Percentiles rank a stretch among this genome's conserved stretches.
Evolutionary conservation across 2,888 invertebrate genomes (phyloP).

Genomic region (Volucella bombylans): DNA sequence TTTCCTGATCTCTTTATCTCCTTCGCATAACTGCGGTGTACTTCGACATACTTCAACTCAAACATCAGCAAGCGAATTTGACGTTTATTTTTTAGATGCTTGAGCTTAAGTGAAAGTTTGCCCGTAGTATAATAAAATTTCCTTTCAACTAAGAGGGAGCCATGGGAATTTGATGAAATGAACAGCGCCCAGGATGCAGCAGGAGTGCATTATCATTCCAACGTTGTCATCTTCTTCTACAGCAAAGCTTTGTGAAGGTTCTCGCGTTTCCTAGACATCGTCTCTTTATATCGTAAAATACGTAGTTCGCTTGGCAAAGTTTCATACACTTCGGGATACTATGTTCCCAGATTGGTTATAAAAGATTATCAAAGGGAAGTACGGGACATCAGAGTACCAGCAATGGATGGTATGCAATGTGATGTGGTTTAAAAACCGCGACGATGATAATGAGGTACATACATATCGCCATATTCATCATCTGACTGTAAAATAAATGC

Average conservation of each 20-base stretch:
- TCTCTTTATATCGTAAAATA: conserved; percentile 48
- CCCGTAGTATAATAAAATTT: conserved; percentile 52
- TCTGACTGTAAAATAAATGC: too few relatives aligned
- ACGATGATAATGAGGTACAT: too few relatives aligned
- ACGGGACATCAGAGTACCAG: too few relatives aligned
- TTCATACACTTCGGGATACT: conserved; percentile 47
- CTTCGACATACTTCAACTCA: not conserved
- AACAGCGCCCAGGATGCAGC: conserved; percentile 49
- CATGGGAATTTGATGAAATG: conserved; percentile 45
- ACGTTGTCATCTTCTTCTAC: not conserved
- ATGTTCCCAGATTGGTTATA: too few relatives aligned
- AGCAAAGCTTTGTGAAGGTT: conserved; percentile 7
- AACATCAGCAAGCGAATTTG: too few relatives aligned
- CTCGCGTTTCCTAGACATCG: conserved; percentile 14
- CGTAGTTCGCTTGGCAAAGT: conserved; percentile 61
- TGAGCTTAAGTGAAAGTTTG: conserved; percentile 41
- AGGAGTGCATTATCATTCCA: conserved; percentile 57
- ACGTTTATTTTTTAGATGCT: not conserved
- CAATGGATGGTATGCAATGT: too few relatives aligned
- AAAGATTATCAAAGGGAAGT: too few relatives aligned
- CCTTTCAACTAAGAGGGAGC: conserved; percentile 24
- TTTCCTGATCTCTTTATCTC: too few relatives aligned
- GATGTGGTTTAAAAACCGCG: too few relatives aligned
- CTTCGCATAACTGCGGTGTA: too few relatives aligned
- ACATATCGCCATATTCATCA: too few relatives aligned